Evolutionary conservation across 2,113 vertebrate genomes (phyloP), one percentile per base, ranked within the genome.

Genomic region (Uria aalge): DNA sequence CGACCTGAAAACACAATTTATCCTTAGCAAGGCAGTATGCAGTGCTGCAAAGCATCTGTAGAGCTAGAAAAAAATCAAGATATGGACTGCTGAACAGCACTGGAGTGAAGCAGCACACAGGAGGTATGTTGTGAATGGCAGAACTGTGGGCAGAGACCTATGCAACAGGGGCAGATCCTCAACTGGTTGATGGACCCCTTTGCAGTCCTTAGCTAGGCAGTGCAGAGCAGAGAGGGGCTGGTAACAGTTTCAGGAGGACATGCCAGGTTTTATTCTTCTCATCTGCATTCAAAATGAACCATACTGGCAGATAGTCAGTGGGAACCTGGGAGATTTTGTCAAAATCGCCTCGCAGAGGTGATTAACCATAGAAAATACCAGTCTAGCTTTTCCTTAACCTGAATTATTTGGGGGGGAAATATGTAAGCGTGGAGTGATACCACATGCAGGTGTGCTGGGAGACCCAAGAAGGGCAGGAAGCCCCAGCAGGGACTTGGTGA

Each of bases 1-100:
- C 5, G 8, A 94, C 36, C 56, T 60, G 68, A 92, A 94, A 97
- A 87, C 78, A 92, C 34, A 60, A 59, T 90, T 91, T 96, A 76
- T 72, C 80, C 64, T 73, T 41, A 83, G 41, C 52, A 85, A 80
- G 77, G 36, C 53, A 81, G 68, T 24, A 50, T 64, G 26, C 45
- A 22, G 17, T 60, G 53, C 57, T 84, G 67, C 40, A 90, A 92
- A 66, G n/a, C 55, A 59, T 86, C 41, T 53, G 19, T 76, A 73
- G 30, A 38, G 57, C 60, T 23, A 89, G 62, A 32, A 76, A 76
- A 90, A 76, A 53, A 50, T n/a, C 53, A 53, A 67, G 69, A 23
- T 50, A 62, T 18, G 38, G 40, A 13, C 48, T 91, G 32, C 45
- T 81, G 69, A 82, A 19, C 23, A 87, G 17, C 40, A 30, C 20